A percentile compares a stretch with the other conserved stretches of the same genome.
phyloP scores from a whole-genome alignment of 1,140 invertebrate genomes.

The Halyomorpha halys region DNA sequence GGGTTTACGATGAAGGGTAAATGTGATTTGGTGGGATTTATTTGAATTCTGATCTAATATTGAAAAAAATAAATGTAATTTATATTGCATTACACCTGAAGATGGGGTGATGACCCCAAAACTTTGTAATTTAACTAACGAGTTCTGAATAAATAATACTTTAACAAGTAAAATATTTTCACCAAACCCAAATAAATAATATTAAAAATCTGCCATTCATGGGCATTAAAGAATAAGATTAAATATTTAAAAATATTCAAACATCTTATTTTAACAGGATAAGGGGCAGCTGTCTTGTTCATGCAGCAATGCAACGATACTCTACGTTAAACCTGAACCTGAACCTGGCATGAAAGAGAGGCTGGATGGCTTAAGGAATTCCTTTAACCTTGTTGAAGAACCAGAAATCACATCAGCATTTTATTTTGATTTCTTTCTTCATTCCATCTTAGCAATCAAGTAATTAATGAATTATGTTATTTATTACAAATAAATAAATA shows the following conservation, averaged over 20 bases:
- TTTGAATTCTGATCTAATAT: too few species aligned
- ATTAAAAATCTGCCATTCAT: too few species aligned
- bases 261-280: constrained; percentile 38
- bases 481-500: neutral
- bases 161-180: too few species aligned
- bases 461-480: constrained; percentile 36
- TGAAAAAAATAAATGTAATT: too few species aligned
- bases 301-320: constrained; percentile 56
- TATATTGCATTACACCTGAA: too few species aligned
- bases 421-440: constrained; percentile 70
- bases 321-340: constrained; percentile 52
- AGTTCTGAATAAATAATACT: too few species aligned
- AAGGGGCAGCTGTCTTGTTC: constrained; percentile 54
- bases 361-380: constrained; percentile 52
- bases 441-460: constrained; percentile 63
- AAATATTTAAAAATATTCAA: neutral
- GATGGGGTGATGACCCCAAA: too few species aligned
- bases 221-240: too few species aligned
- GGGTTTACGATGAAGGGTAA: too few species aligned
- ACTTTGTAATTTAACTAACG: too few species aligned
- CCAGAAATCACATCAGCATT: constrained; percentile 67
- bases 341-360: constrained; percentile 48
- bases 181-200: too few species aligned
- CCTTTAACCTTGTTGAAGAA: constrained; percentile 54
- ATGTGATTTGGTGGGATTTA: too few species aligned